Conservation (phyloP, 2,888 invertebrate species). For the Torymus tubicola region DNA sequence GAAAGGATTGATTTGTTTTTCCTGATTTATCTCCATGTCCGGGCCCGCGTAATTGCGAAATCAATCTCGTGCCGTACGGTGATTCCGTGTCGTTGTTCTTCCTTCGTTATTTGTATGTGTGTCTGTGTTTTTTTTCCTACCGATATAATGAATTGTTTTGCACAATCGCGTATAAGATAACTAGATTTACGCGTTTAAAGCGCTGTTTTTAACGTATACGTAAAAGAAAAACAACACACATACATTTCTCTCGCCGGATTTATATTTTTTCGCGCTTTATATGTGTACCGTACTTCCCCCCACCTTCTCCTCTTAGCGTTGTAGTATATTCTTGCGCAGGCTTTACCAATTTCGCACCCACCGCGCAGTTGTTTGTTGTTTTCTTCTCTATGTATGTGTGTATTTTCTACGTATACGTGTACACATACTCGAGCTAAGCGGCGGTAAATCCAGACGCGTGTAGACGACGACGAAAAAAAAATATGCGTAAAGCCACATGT, state of each 20-base stretch:
- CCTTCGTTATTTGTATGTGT: neutral
- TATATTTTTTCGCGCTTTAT: conserved; percentile 43
- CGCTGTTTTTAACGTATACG: conserved; percentile 6
- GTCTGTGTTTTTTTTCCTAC: conserved; percentile 17
- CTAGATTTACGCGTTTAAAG: conserved; percentile 25
- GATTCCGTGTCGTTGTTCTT: neutral
- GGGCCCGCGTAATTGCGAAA: conserved; percentile 51
- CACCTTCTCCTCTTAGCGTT: neutral
- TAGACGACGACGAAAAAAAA: conserved; percentile 18
- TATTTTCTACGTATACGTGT: conserved; percentile 16
- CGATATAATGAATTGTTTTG: conserved; percentile 33
- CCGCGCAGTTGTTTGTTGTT: neutral
- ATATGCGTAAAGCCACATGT: conserved; percentile 8
- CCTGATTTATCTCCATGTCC: conserved; percentile 36
- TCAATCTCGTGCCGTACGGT: conserved; percentile 37
- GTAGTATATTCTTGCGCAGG: conserved; percentile 31
- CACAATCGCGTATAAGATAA: neutral
- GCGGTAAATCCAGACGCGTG: neutral
- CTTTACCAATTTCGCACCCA: conserved; percentile 36
- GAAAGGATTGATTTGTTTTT: conserved; percentile 47
- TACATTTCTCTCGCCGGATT: neutral
- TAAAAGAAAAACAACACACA: conserved; percentile 19
- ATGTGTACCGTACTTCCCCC: neutral
- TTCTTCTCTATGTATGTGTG: neutral
- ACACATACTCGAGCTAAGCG: neutral